A percentile compares a stretch with the other conserved stretches of the same genome.
Conservation (phyloP, 1,140 invertebrate genomes). For the Penaeus indicus region DNA sequence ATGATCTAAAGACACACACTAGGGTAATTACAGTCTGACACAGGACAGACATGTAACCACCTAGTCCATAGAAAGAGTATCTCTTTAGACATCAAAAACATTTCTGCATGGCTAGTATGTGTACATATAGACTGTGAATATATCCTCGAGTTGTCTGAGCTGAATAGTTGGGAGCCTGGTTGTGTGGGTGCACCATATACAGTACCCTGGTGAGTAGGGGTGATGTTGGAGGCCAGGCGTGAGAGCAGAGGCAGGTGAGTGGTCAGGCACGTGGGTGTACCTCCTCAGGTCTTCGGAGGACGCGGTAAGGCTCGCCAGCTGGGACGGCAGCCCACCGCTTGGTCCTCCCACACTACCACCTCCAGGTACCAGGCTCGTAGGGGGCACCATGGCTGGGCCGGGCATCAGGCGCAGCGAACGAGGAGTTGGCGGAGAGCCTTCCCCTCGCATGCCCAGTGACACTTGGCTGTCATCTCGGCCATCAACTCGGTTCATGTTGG, state of each 20-base stretch:
- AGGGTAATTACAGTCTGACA: no score
- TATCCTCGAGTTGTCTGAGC: background rate
- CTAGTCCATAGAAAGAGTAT: no score
- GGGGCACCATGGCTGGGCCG: slow-evolving; percentile 47
- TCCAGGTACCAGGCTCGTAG: slow-evolving; percentile 50
- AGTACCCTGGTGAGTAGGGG: slow-evolving; percentile 65
- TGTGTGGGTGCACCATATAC: slow-evolving; percentile 46
- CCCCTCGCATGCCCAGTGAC: slow-evolving; percentile 75
- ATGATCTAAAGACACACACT: no score
- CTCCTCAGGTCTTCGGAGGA: slow-evolving; percentile 66
- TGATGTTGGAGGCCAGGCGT: slow-evolving; percentile 58
- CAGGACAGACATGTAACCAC: no score
- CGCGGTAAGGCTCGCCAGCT: slow-evolving; percentile 47
- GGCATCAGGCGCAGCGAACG: slow-evolving; percentile 78
- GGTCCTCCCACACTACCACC: slow-evolving; percentile 45
- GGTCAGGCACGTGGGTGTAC: slow-evolving; percentile 66
- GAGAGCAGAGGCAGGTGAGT: slow-evolving; percentile 64
- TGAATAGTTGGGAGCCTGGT: background rate
- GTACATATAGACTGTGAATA: background rate
- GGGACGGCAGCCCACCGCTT: slow-evolving; percentile 35
- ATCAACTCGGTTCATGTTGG: slow-evolving; percentile 67
- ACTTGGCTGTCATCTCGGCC: slow-evolving; percentile 78
- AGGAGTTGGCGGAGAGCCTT: slow-evolving; percentile 85
- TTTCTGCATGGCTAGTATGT: background rate
- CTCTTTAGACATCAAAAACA: no score